Percentiles rank a stretch among this genome's conserved stretches.
Conservation (phyloP, 1,140 invertebrate genomes). For the Orius insidiosus region DNA sequence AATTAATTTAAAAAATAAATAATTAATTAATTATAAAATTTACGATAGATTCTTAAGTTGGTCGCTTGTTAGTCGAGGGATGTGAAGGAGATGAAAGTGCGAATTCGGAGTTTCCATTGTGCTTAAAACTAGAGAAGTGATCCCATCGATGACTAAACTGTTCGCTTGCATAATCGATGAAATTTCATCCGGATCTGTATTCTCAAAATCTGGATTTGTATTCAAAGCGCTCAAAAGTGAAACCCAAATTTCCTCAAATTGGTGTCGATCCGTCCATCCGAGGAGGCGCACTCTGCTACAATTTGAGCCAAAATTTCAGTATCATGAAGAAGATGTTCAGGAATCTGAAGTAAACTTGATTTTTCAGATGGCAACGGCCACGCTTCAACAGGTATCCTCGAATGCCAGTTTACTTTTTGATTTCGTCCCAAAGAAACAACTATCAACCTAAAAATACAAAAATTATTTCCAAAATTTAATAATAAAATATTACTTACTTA, state of each 20-base stretch:
- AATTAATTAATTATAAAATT: too few species aligned
- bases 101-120: too few species aligned
- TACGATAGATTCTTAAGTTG: conserved; percentile 7
- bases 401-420: conserved; percentile 43
- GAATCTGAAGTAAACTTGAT: conserved; percentile 26
- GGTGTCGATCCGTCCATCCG: conserved; percentile 65
- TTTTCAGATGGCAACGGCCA: conserved; percentile 33
- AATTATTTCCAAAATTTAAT: neutral
- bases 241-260: conserved; percentile 93
- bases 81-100: conserved; percentile 28
- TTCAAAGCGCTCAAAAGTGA: conserved; percentile 62
- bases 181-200: conserved; percentile 27
- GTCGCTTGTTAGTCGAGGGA: conserved; percentile 11
- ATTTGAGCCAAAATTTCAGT: conserved; percentile 50
- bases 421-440: conserved; percentile 39
- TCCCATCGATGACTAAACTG: conserved; percentile 45
- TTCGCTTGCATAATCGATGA: conserved; percentile 30
- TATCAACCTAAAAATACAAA: conserved; percentile 23
- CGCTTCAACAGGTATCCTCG: conserved; percentile 42
- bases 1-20: too few species aligned
- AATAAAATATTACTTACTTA: neutral
- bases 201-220: conserved; percentile 33
- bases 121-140: conserved; percentile 48
- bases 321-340: conserved; percentile 51
- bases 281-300: conserved; percentile 38